Evolutionary conservation across 1,140 invertebrate genomes (phyloP), one percentile per base, ranked within the genome.

Genomic region (Lutraria rhynchaena): DNA sequence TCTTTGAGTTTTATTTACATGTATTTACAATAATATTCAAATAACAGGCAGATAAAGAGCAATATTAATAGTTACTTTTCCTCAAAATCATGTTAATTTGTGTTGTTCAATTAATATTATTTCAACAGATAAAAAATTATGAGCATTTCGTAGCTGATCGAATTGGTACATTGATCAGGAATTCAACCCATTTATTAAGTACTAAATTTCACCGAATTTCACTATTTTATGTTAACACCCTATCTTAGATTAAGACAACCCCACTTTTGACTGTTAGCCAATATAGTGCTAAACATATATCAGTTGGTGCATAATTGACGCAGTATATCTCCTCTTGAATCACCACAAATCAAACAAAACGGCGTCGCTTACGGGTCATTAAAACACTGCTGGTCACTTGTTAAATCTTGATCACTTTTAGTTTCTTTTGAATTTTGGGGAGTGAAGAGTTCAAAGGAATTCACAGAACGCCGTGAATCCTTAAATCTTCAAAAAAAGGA

Each of bases 141-240:
- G n/a, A n/a, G n/a, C n/a, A n/a, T n/a, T n/a, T n/a, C n/a, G n/a
- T n/a, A n/a, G n/a, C n/a, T n/a, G n/a, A n/a, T n/a, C n/a, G n/a
- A n/a, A n/a, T n/a, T n/a, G n/a, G n/a, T n/a, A n/a, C n/a, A n/a
- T n/a, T n/a, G n/a, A n/a, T n/a, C n/a, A n/a, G n/a, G n/a, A n/a
- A n/a, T n/a, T n/a, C n/a, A n/a, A n/a, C n/a, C n/a, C n/a, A n/a
- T n/a, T n/a, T n/a, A n/a, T n/a, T n/a, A n/a, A n/a, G n/a, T n/a
- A n/a, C n/a, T n/a, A n/a, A n/a, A n/a, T n/a, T n/a, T n/a, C n/a
- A n/a, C n/a, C n/a, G 15, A 41, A 7, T 17, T 35, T 61, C 37
- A 44, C 57, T 61, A 29, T 46, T 33, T 44, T 13, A 44, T 75
- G 73, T 63, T 60, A 75, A 75, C 73, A 75, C 73, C 73, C 73